phyloP scores from a whole-genome alignment of 2,888 invertebrate species.

The Drosophila conformis region DNA sequence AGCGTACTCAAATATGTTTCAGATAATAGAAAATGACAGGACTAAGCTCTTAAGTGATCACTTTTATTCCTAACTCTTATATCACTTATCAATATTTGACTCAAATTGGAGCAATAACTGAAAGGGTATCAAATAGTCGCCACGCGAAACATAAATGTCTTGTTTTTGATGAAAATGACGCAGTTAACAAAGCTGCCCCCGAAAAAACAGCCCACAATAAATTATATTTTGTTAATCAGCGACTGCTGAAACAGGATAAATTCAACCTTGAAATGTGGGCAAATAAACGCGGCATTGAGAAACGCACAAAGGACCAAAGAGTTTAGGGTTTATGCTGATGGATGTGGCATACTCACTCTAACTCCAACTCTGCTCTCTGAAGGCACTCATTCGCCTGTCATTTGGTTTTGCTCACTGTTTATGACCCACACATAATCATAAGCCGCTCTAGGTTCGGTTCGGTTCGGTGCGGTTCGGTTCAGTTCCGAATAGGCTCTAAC shows the following conservation, averaged over 20 bases:
- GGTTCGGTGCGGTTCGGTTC: slow-evolving; percentile 10
- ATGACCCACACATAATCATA: slow-evolving; percentile 41
- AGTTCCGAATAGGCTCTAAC: slow-evolving; percentile 5
- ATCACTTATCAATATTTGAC: not conserved
- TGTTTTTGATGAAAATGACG: slow-evolving; percentile 40
- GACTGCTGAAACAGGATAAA: slow-evolving; percentile 46
- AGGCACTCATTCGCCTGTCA: slow-evolving; percentile 43
- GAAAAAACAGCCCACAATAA: slow-evolving; percentile 11
- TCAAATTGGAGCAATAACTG: not conserved
- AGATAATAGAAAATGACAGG: not conserved
- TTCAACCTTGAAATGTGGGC: slow-evolving; percentile 55
- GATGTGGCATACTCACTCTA: slow-evolving; percentile 17
- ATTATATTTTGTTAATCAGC: slow-evolving; percentile 35
- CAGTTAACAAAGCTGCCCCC: slow-evolving; percentile 44
- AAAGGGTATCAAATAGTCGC: slow-evolving; percentile 2
- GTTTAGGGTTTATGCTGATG: slow-evolving; percentile 35
- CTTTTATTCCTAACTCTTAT: too few species aligned
- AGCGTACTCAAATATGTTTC: too few species aligned
- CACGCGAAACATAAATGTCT: not conserved
- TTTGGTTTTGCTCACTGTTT: slow-evolving; percentile 32
- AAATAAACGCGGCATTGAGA: not conserved
- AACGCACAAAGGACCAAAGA: slow-evolving; percentile 23
- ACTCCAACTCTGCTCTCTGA: slow-evolving; percentile 4
- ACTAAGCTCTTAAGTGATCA: not conserved
- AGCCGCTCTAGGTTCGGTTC: slow-evolving; percentile 15